These are phyloP conservation scores for Cosmia pyralina DNA, from an alignment of 2,888 invertebrate genomes.

Conservation along the genomic window DNA sequence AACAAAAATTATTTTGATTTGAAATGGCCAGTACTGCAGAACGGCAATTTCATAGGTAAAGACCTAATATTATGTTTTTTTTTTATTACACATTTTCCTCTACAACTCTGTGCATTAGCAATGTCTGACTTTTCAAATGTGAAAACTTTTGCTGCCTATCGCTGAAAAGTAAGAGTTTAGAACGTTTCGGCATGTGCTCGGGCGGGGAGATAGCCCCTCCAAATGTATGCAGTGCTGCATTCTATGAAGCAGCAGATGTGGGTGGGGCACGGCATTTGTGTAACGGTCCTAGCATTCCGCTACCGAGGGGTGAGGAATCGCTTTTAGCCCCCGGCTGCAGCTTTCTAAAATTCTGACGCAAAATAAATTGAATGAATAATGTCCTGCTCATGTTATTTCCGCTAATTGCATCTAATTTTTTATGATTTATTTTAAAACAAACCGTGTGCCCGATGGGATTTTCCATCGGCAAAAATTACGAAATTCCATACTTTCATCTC, in stretches of 20 bases:
- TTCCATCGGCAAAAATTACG: not conserved
- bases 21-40: too few relatives aligned
- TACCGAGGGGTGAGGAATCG: conserved; percentile 64
- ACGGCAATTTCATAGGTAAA: too few relatives aligned
- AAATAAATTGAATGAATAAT: conserved; percentile 39
- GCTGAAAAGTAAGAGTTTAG: conserved; percentile 47
- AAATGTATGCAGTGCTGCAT: conserved; percentile 70
- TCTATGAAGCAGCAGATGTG: conserved; percentile 74
- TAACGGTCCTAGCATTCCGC: conserved; percentile 70
- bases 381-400: not conserved
- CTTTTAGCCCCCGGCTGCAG: conserved; percentile 48
- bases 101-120: conserved; percentile 1
- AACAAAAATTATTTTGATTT: too few relatives aligned
- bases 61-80: too few relatives aligned
- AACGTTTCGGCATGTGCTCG: conserved; percentile 69
- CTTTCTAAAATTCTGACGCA: conserved; percentile 31
- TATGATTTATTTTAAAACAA: not conserved
- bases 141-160: conserved; percentile 17
- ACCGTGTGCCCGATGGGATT: not conserved
- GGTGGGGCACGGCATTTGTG: conserved; percentile 68
- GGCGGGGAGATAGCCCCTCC: conserved; percentile 55
- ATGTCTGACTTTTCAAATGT: conserved; percentile 6
- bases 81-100: not conserved
- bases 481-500: not conserved
- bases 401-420: not conserved